Evolutionary conservation across 2,888 invertebrate species (phyloP), one percentile per base, ranked within the genome.

Genomic region (Selenia dentaria): DNA sequence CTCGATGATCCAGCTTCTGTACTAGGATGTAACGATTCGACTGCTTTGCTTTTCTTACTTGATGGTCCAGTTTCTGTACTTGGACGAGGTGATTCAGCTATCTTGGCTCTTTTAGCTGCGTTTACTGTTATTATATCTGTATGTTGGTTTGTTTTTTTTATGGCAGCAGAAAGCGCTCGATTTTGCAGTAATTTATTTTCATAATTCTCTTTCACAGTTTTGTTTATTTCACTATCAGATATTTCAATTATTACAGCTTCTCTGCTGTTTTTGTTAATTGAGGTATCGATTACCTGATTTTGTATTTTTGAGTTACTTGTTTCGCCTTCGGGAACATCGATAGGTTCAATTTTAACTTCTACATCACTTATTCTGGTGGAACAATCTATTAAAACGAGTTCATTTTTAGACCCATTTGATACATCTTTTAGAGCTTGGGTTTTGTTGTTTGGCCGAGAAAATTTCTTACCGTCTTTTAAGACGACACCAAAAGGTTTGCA

Each of bases 401-500:
- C 8, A 6, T n/a, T n/a, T n/a, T n/a, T n/a, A n/a, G n/a, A n/a
- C n/a, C n/a, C n/a, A n/a, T n/a, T n/a, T n/a, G 24, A 3, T 8
- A n/a, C 6, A 6, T 1, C n/a, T 2, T 24, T 8, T 5, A 8
- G 6, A 2, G 6, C 10, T 18, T 5, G 8, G 8, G 22, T 22
- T 8, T 22, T 6, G 8, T 22, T 22, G 8, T 12, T 22, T 6
- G 0, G 1, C 5, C n/a, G 6, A 11, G 14, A 2, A 10, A 8
- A 20, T 13, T n/a, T 10, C 9, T 36, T 46, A 2, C 51, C 12
- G 26, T 57, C 51, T 29, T 36, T 6, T 6, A 57, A 18, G 3
- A 47, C 31, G 29, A 54, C 36, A 28, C 12, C 35, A 1, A 40
- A 42, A 39, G 28, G 29, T 33, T 50, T 63, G 42, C 50, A 49